Percentiles rank a stretch among this genome's conserved stretches.
These are phyloP conservation scores for Shargacucullia verbasci DNA, from an alignment of 2,888 invertebrate genomes.

Conservation along the genomic window DNA sequence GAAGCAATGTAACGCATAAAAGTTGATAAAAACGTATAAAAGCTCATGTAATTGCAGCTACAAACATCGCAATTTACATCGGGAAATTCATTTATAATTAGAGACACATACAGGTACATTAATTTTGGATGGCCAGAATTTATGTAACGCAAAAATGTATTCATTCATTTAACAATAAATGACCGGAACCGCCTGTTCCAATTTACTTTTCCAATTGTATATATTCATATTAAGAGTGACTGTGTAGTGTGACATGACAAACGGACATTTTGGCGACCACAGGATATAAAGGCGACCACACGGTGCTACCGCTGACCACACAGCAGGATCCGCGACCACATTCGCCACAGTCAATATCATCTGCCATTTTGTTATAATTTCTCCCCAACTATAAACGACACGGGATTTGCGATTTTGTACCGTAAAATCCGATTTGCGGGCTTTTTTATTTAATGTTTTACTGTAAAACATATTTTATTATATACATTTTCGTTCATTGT, in stretches of 20 bases:
- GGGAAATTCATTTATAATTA: slow-evolving; percentile 30
- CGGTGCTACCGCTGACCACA: slow-evolving; percentile 17
- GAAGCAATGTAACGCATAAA: too few relatives aligned
- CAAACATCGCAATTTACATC: slow-evolving; percentile 12
- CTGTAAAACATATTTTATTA: not conserved
- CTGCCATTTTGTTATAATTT: slow-evolving; percentile 25
- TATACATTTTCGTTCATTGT: not conserved
- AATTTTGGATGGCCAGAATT: slow-evolving; percentile 18
- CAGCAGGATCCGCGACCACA: slow-evolving; percentile 31
- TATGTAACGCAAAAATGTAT: slow-evolving; percentile 36
- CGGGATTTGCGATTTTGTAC: slow-evolving; percentile 4
- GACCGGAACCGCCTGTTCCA: slow-evolving; percentile 33
- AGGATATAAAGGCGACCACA: slow-evolving; percentile 29
- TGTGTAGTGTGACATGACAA: slow-evolving; percentile 29
- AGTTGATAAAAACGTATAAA: slow-evolving; percentile 2
- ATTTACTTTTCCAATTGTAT: slow-evolving; percentile 36
- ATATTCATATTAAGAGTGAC: slow-evolving; percentile 17
- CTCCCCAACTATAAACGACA: too few relatives aligned
- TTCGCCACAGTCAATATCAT: slow-evolving; percentile 23
- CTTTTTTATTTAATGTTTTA: slow-evolving; percentile 9
- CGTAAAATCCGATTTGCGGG: slow-evolving; percentile 5
- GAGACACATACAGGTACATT: too few relatives aligned
- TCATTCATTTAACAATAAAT: slow-evolving; percentile 44
- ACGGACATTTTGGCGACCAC: slow-evolving; percentile 38
- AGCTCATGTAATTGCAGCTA: slow-evolving; percentile 1